Conservation (phyloP, 2,113 vertebrate genomes). For the Toxotes jaculatrix region DNA sequence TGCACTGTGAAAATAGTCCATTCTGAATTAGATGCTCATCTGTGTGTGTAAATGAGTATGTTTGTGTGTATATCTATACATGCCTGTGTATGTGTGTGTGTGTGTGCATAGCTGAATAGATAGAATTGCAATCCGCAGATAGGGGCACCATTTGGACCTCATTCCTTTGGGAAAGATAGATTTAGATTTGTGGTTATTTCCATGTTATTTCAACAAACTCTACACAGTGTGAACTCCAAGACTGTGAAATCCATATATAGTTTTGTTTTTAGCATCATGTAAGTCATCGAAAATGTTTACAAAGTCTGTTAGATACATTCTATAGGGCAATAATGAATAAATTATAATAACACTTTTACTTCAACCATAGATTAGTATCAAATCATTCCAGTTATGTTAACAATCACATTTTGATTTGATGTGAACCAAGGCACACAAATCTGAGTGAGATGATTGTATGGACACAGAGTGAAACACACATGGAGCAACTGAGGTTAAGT, state of each 20-base stretch:
- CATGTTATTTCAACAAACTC: not conserved
- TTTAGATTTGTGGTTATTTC: constrained; percentile 4
- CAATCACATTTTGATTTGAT: not conserved
- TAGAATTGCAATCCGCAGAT: constrained; percentile 3
- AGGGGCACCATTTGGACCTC: constrained; percentile 10
- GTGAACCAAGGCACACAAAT: not conserved
- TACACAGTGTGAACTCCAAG: not conserved
- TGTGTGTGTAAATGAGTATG: constrained; percentile 25
- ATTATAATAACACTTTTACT: no score
- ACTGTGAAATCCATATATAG: not conserved
- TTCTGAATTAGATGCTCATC: constrained; percentile 43
- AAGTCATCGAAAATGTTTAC: not conserved
- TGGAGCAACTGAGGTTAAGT: not conserved
- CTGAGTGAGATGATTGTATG: not conserved
- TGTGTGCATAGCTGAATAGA: constrained; percentile 23
- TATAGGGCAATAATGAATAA: no score
- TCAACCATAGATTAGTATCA: not conserved
- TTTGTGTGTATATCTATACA: not conserved
- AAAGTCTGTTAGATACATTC: not conserved
- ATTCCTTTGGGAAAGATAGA: constrained; percentile 3
- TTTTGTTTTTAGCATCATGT: not conserved
- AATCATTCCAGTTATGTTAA: not conserved
- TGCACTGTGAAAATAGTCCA: constrained; percentile 49
- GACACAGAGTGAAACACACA: not conserved
- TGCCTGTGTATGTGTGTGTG: not conserved